Evolutionary conservation across 2,888 invertebrate species (phyloP).

Genomic region (Meganola albula): DNA sequence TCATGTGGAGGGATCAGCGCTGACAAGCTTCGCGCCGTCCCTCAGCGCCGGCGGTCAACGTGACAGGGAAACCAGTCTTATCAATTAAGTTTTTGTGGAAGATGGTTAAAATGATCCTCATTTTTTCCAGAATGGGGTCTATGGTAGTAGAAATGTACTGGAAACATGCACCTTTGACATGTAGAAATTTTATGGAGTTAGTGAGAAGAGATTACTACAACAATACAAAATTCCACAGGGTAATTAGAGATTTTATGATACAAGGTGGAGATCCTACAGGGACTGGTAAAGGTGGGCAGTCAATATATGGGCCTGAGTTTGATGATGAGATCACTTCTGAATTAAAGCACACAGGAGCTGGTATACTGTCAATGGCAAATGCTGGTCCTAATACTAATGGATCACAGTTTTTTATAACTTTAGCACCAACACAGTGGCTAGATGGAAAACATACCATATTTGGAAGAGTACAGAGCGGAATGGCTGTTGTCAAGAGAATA

Average conservation of each 20-base stretch:
- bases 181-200: conserved; percentile 97
- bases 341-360: conserved; percentile 95
- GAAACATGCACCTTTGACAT: conserved; percentile 98
- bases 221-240: conserved; percentile 96
- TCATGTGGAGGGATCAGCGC: too few species aligned
- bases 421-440: conserved; percentile 98
- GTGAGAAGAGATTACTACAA: conserved; percentile 96
- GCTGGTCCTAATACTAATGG: conserved; percentile 98
- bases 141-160: conserved; percentile 96
- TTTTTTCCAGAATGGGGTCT: conserved; percentile 89
- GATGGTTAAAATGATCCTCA: too few species aligned
- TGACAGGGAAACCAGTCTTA: too few species aligned
- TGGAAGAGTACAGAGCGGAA: conserved; percentile 91
- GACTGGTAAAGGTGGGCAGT: conserved; percentile 96
- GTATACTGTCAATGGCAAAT: conserved; percentile 98
- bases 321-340: conserved; percentile 96
- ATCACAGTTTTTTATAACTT: conserved; percentile 98
- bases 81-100: too few species aligned
- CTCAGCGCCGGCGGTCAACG: too few species aligned
- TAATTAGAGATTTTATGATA: conserved; percentile 96
- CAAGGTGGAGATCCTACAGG: conserved; percentile 98
- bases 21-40: too few species aligned
- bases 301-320: conserved; percentile 97
- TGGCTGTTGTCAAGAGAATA: conserved; percentile 94
- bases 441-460: conserved; percentile 99